Conservation (phyloP, 2,113 vertebrate species). For the Phalacrocorax carbo region DNA sequence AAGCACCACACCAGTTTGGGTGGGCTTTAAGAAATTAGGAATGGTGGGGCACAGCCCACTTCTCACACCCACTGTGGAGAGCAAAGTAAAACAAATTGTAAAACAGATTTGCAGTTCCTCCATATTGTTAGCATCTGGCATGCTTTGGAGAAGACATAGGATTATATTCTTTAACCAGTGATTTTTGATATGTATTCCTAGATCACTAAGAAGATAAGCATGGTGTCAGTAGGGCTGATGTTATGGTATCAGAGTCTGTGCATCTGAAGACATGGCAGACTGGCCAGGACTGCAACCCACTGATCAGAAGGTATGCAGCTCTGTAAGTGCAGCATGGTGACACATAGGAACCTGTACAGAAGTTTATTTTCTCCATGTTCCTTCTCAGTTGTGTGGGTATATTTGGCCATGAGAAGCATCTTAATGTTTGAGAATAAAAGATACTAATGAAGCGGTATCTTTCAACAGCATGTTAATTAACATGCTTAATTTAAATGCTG, state of each 20-base stretch:
- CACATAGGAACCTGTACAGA: background rate
- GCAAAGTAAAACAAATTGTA: background rate
- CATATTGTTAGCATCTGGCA: background rate
- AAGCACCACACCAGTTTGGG: background rate
- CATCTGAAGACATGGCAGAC: background rate
- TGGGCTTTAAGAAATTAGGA: background rate
- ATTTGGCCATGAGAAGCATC: background rate
- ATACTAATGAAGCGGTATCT: constrained; percentile 44
- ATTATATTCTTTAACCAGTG: background rate
- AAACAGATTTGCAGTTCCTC: background rate
- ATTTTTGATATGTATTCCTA: background rate
- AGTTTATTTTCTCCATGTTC: background rate
- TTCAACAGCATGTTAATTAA: constrained; percentile 58
- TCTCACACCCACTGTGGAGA: background rate
- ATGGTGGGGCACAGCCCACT: background rate
- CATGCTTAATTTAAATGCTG: constrained; percentile 60
- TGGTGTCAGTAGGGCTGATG: background rate
- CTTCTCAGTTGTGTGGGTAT: background rate
- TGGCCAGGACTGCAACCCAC: background rate
- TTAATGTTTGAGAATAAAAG: constrained; percentile 30
- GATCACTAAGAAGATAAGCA: background rate
- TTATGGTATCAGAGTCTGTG: background rate
- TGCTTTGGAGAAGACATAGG: background rate
- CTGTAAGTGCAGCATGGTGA: background rate
- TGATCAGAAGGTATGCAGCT: background rate